Conservation (phyloP, 2,113 vertebrate species). For the Morone saxatilis region DNA sequence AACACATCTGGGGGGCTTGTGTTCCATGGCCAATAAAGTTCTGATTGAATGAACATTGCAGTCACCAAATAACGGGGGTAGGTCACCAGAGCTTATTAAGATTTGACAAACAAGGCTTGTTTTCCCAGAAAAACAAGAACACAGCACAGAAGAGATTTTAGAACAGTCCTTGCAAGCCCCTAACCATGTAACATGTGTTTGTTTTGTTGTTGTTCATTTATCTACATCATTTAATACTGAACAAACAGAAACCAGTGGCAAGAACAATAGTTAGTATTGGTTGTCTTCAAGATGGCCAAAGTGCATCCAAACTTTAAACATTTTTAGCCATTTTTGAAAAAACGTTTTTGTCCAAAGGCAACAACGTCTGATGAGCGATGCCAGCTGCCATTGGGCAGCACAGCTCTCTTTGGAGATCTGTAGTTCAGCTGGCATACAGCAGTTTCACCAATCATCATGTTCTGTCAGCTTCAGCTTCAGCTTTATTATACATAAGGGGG, state of each 20-base stretch:
- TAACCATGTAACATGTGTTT: neutral
- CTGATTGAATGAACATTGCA: conserved; percentile 12
- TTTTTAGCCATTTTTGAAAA: neutral
- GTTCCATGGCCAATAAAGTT: conserved; percentile 32
- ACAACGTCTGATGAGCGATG: conserved; percentile 18
- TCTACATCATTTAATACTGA: neutral
- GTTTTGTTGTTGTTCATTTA: neutral
- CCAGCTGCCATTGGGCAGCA: conserved; percentile 18
- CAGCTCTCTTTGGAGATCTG: neutral
- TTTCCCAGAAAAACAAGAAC: neutral
- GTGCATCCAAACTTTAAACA: neutral
- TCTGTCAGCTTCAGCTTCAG: conserved; percentile 16
- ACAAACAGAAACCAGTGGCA: neutral
- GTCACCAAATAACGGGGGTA: neutral
- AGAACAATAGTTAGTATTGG: neutral
- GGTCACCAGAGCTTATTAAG: conserved; percentile 16
- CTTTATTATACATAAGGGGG: neutral
- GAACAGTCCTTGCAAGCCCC: neutral
- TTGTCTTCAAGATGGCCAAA: neutral
- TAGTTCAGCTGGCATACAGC: conserved; percentile 1
- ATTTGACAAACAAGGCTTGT: neutral
- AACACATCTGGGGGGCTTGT: neutral
- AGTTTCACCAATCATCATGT: conserved; percentile 20
- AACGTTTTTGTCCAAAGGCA: neutral
- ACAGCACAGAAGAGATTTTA: neutral